Evolutionary conservation across 2,797 vertebrate species (phyloP).

Genomic region (Pipistrellus nathusii): DNA sequence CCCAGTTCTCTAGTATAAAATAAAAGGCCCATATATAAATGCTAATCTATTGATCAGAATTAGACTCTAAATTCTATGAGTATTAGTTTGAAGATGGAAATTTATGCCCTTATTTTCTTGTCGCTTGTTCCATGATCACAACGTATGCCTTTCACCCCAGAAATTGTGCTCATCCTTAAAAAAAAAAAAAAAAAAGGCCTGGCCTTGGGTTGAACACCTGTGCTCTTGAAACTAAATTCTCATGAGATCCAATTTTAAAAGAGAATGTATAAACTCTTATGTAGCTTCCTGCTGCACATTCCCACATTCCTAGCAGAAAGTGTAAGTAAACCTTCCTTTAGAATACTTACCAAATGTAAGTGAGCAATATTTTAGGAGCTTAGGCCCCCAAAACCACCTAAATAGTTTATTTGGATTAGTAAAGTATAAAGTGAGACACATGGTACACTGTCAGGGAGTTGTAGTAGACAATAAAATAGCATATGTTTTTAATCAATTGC

Average conservation of each 20-base stretch:
- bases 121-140: background rate
- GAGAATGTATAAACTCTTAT: conserved; percentile 27
- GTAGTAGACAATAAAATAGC: conserved; percentile 77
- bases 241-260: conserved; percentile 55
- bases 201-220: conserved; percentile 68
- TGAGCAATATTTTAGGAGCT: conserved; percentile 43
- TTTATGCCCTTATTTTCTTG: background rate
- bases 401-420: conserved; percentile 63
- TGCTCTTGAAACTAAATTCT: conserved; percentile 43
- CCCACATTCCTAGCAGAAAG: conserved; percentile 70
- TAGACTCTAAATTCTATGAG: conserved; percentile 1
- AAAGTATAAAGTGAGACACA: conserved; percentile 74
- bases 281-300: conserved; percentile 57
- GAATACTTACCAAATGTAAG: conserved; percentile 64
- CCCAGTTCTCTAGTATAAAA: background rate
- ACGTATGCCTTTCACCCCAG: background rate
- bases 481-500: conserved; percentile 82
- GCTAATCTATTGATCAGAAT: background rate
- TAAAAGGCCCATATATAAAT: background rate
- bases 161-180: background rate
- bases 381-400: conserved; percentile 40
- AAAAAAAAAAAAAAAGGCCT: rapidly evolving
- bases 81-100: conserved; percentile 44
- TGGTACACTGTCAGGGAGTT: conserved; percentile 66
- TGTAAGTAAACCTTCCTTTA: conserved; percentile 22